Evolutionary conservation across 2,888 invertebrate genomes (phyloP), one percentile per base, ranked within the genome.

Genomic region (Cheilosia urbana): DNA sequence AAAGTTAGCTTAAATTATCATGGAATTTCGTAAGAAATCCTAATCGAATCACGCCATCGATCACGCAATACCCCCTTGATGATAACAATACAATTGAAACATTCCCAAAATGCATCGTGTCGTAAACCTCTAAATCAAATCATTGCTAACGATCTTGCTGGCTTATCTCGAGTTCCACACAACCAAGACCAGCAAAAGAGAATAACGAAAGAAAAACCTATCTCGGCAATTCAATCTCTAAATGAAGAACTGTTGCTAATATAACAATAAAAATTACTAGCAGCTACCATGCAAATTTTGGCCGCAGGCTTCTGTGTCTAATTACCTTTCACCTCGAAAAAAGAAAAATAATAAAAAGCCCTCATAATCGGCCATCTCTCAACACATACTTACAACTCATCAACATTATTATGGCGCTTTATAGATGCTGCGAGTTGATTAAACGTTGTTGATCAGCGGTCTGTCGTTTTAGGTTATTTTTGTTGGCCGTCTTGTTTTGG

Each of bases 381-480:
- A 68, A 40, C 80, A 77, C 81, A 81, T 81, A 85, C 77, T 72
- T 77, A 85, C 81, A 76, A 53, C 72, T 80, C 81, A 85, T 85
- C 81, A 81, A 63, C 68, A 68, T 85, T 81, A 71, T 81, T 76
- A 72, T 85, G 84, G 81, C 81, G 81, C 85, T 85, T 76, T 80
- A 80, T 71, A 76, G 55, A 82, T 68, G 81, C 49, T 76, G 40
- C n/a, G 63, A 57, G 71, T 72, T 47, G 85, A 81, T 81, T 72
- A 81, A 40, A 83, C 55, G 60, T 77, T 27, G 24, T 47, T 62
- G 72, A 73, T 77, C 62, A 49, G 69, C 27, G 27, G 40, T 40
- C 45, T 13, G 55, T 55, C 53, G 24, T 60, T 75, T 63, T 24
- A 34, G 73, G 47, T 21, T 19, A 17, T 57, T 24, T 24, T 66